phyloP scores from a whole-genome alignment of 2,888 invertebrate species.

The Pyrgus malvae region DNA sequence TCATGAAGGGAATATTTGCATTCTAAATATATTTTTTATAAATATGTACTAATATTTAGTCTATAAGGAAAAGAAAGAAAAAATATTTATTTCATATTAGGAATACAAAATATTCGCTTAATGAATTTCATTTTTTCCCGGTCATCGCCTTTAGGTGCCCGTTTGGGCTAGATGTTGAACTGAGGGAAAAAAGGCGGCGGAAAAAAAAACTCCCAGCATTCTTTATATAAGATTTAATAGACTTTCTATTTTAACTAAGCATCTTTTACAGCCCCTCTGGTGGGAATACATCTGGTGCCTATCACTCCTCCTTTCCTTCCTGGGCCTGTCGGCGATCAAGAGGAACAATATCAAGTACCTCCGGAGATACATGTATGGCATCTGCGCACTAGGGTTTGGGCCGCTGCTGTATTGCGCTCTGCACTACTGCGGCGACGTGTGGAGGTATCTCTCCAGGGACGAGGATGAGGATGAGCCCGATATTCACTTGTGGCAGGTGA shows the following conservation, averaged over 20 bases:
- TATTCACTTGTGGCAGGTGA: constrained; percentile 91
- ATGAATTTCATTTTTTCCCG: no score
- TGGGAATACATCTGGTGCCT: constrained; percentile 98
- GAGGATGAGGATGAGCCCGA: constrained; percentile 83
- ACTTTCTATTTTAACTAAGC: no score
- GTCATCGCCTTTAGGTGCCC: no score
- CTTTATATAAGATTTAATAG: not conserved
- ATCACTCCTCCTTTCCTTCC: constrained; percentile 90
- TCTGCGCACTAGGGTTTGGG: constrained; percentile 85
- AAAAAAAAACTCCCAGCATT: no score
- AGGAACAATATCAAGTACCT: constrained; percentile 90
- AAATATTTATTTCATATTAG: no score
- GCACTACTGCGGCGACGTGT: constrained; percentile 92
- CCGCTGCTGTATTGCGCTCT: constrained; percentile 91
- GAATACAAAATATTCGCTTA: no score
- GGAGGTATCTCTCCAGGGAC: constrained; percentile 84
- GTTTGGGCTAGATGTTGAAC: no score
- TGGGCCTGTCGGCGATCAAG: constrained; percentile 93
- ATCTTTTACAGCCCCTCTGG: constrained; percentile 85
- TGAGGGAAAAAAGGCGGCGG: no score
- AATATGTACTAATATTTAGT: no score
- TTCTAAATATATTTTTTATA: no score
- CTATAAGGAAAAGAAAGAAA: no score
- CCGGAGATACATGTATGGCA: constrained; percentile 90
- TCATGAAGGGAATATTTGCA: no score